A percentile compares a stretch with the other conserved stretches of the same genome.
phyloP scores from a whole-genome alignment of 2,797 vertebrate genomes.

The Limnodromus scolopaceus region DNA sequence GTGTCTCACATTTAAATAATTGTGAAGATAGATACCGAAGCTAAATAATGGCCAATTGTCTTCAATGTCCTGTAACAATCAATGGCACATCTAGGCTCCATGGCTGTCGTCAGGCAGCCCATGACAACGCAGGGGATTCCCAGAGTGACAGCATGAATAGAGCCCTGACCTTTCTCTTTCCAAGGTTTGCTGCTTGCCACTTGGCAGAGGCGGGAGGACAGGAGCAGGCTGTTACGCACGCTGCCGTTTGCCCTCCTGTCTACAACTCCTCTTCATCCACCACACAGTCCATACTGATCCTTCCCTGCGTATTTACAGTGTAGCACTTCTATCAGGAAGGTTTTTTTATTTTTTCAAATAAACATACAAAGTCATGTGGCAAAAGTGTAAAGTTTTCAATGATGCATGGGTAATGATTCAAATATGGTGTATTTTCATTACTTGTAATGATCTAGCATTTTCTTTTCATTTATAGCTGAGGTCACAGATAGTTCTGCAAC shows the following conservation, averaged over 20 bases:
- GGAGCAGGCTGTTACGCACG: not conserved
- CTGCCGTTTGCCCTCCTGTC: not conserved
- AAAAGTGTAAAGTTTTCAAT: not conserved
- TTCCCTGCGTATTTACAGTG: not conserved
- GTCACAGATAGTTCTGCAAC: not conserved
- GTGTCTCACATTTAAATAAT: constrained; percentile 39
- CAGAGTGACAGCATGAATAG: constrained; percentile 48
- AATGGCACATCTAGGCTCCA: constrained; percentile 31
- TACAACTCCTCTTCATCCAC: not conserved
- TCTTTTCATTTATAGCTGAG: not conserved
- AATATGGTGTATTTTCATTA: not conserved
- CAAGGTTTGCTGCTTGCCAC: not conserved
- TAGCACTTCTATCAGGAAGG: not conserved
- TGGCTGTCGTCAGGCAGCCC: constrained; percentile 15
- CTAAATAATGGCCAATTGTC: constrained; percentile 53
- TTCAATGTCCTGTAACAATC: constrained; percentile 12
- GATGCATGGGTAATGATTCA: not conserved
- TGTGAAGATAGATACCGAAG: constrained; percentile 47
- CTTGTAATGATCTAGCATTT: not conserved
- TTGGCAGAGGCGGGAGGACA: not conserved
- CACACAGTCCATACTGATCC: rapidly evolving
- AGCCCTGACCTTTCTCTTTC: constrained; percentile 19
- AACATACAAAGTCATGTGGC: not conserved
- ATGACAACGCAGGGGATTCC: constrained; percentile 29
- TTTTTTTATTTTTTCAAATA: not conserved